Conservation (phyloP, 2,888 invertebrate species). For the Ennomos erosarius region DNA sequence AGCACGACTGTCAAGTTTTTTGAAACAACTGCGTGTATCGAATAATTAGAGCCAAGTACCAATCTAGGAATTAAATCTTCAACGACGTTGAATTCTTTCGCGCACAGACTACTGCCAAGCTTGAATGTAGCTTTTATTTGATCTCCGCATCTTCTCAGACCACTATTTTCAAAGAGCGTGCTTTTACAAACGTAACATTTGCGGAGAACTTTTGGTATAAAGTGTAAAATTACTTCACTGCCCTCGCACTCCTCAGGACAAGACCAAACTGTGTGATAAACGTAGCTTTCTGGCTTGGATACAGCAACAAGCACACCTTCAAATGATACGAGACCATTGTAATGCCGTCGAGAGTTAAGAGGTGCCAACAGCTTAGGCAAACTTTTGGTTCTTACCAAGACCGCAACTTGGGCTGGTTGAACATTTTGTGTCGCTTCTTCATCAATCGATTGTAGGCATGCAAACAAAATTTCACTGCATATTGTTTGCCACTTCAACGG, state of each 20-base stretch:
- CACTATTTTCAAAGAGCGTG: constrained; percentile 71
- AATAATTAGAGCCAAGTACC: constrained; percentile 59
- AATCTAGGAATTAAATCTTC: constrained; percentile 68
- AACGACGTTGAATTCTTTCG: constrained; percentile 56
- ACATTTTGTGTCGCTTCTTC: constrained; percentile 48
- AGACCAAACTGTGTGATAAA: constrained; percentile 75
- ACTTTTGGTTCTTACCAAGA: constrained; percentile 61
- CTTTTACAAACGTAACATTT: constrained; percentile 70
- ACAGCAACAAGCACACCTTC: constrained; percentile 62
- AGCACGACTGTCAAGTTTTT: constrained; percentile 62
- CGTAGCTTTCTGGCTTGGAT: constrained; percentile 65
- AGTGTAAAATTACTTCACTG: constrained; percentile 68
- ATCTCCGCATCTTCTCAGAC: constrained; percentile 72
- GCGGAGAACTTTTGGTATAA: constrained; percentile 69
- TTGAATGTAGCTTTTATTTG: constrained; percentile 63
- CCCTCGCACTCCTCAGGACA: constrained; percentile 79
- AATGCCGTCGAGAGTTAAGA: constrained; percentile 47
- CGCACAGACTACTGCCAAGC: constrained; percentile 47
- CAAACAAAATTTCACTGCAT: constrained; percentile 66
- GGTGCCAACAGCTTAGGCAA: constrained; percentile 51
- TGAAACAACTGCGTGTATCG: constrained; percentile 54
- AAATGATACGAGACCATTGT: constrained; percentile 57
- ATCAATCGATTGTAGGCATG: constrained; percentile 59
- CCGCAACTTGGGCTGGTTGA: constrained; percentile 59
- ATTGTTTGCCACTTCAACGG: constrained; percentile 62